Evolutionary conservation across 2,888 invertebrate genomes (phyloP).

Genomic region (Ernsta delagoae): DNA sequence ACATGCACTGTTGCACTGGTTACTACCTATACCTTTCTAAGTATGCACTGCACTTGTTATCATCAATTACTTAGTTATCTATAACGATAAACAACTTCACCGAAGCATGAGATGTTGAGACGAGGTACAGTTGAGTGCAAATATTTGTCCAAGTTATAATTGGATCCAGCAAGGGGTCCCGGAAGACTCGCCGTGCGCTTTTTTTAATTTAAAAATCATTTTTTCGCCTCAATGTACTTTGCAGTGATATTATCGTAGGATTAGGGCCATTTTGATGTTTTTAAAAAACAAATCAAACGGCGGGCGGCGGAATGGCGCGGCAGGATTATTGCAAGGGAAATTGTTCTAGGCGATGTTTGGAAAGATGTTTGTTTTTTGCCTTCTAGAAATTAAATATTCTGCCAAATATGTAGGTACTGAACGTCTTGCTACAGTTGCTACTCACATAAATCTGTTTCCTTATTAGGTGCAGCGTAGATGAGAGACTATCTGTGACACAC

Average conservation of each 20-base stretch:
- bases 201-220: constrained; percentile 47
- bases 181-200: constrained; percentile 45
- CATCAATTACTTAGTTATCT: not conserved
- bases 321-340: not conserved
- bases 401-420: no score
- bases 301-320: not conserved
- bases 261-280: constrained; percentile 1
- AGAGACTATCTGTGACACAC: no score
- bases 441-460: no score
- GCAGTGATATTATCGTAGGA: constrained; percentile 8
- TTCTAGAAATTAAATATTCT: no score
- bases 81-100: not conserved
- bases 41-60: not conserved
- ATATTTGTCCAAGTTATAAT: constrained; percentile 72
- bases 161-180: constrained; percentile 55
- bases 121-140: constrained; percentile 45
- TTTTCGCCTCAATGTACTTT: constrained; percentile 38
- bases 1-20: no score
- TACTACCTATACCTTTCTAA: no score
- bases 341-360: no score
- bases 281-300: no score
- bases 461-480: no score
- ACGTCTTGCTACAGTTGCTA: no score
- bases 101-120: constrained; percentile 2
- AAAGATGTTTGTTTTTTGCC: no score